Base-by-base conservation (phyloP, 2,797 vertebrate genomes). In the Myiotriccus ornatus region DNA sequence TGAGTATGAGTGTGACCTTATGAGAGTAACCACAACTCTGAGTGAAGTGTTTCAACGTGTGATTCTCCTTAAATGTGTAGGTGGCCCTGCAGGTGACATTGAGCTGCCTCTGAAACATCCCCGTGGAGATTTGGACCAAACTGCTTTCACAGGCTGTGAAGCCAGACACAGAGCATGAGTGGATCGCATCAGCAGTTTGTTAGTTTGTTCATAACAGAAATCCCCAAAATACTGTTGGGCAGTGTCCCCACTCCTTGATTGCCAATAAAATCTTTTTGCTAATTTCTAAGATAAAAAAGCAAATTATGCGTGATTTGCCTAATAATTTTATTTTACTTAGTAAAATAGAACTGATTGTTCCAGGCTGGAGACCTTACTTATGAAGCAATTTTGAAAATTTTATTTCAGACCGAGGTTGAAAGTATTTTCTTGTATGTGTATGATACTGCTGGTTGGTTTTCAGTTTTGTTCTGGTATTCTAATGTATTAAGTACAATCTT, bases 261-360 rank as follows among this genome's bases (percentile, higher is more conserved):
- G 92, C 53, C 39, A 32, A 76, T 46, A 96, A 93, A 94, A 90
- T 91, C 55, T 91, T 94, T 62, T 50, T 94, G 43, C 55, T 94
- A 90, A 75, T 89, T 81, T 80, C 79, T 95, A 85, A 94, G 74
- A 63, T 84, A 86, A 95, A 81, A 91, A 96, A 95, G 37, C 2
- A 96, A 86, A 95, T 96, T 65, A 75, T 93, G 81, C 57, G 34
- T 94, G 34, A 49, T 69, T 94, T 95, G 39, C 76, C 69, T 91
- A 44, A 67, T 80, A 46, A 89, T 90, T 87, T 95, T 95, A 84
- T 93, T 97, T 97, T 97, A 73, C 56, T 90, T 81, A 92, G 84
- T 94, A 94, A 94, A 96, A 68, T 49, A 22, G 65, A 78, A 63
- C 20, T 56, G 68, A 63, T 84, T 97, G 82, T 89, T 97, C 74